Percentiles rank a stretch among this genome's conserved stretches.
Evolutionary conservation across 2,888 invertebrate species (phyloP).

Genomic region (Erpobdella octoculata): DNA sequence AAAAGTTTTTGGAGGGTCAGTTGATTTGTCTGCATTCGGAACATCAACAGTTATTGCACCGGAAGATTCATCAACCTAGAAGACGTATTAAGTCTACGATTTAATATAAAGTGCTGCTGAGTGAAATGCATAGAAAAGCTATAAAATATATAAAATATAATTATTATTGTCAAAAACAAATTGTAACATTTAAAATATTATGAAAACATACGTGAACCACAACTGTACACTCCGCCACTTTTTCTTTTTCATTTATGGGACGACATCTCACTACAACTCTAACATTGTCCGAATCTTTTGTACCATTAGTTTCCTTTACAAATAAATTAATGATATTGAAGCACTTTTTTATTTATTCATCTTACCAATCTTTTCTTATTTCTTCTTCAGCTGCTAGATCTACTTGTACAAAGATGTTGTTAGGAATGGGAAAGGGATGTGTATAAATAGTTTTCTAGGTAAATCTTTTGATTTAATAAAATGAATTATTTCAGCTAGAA

Average conservation of each 20-base stretch:
- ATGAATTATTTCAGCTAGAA: too few species aligned
- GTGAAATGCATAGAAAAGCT: neutral
- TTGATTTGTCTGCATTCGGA: slow-evolving; percentile 59
- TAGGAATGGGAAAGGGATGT: too few species aligned
- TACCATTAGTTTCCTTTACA: neutral
- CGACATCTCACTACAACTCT: slow-evolving; percentile 88
- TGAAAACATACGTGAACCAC: slow-evolving; percentile 62
- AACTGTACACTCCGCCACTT: slow-evolving; percentile 63
- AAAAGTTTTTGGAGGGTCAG: slow-evolving; percentile 75
- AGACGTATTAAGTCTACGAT: neutral
- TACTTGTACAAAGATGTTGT: too few species aligned
- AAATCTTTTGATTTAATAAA: too few species aligned
- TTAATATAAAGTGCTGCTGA: neutral
- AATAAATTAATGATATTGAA: neutral
- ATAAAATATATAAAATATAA: neutral
- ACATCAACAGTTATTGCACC: slow-evolving; percentile 71
- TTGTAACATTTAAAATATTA: neutral
- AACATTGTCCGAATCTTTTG: slow-evolving; percentile 69
- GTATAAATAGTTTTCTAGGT: too few species aligned
- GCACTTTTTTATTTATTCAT: neutral
- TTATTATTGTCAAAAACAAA: slow-evolving; percentile 4
- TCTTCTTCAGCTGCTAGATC: too few species aligned
- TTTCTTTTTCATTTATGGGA: slow-evolving; percentile 80
- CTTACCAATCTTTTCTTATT: too few species aligned
- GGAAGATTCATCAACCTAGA: slow-evolving; percentile 57